phyloP scores from a whole-genome alignment of 1,140 invertebrate genomes.

The Euwallacea similis region DNA sequence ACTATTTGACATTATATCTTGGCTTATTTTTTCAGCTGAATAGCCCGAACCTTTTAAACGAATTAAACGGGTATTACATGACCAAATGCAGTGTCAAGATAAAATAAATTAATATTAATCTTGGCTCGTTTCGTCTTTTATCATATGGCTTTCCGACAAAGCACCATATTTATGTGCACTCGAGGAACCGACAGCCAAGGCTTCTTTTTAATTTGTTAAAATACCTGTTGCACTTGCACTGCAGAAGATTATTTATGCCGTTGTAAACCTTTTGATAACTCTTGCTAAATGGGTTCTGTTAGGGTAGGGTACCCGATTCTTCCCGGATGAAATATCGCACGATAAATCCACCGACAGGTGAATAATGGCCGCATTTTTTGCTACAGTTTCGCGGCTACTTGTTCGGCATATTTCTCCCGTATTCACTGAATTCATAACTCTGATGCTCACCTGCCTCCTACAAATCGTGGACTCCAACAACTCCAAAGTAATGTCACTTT shows the following conservation, averaged over 20 bases:
- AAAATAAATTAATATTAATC: slow-evolving; percentile 42
- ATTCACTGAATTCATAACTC: no score
- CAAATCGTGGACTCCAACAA: no score
- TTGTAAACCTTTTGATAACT: slow-evolving; percentile 15
- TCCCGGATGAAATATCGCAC: slow-evolving; percentile 5
- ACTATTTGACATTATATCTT: slow-evolving; percentile 41
- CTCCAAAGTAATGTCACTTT: no score
- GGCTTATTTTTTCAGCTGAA: slow-evolving; percentile 34
- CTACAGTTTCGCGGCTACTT: slow-evolving; percentile 2
- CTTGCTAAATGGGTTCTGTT: slow-evolving; percentile 6
- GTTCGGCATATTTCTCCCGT: neutral
- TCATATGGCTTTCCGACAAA: slow-evolving; percentile 32
- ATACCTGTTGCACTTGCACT: slow-evolving; percentile 27
- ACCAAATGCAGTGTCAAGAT: slow-evolving; percentile 37
- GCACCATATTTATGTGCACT: slow-evolving; percentile 32
- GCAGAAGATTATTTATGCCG: slow-evolving; percentile 25
- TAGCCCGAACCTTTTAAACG: slow-evolving; percentile 34
- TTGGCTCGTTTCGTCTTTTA: slow-evolving; percentile 24
- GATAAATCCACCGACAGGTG: neutral
- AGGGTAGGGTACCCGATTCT: slow-evolving; percentile 12
- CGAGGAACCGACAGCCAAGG: slow-evolving; percentile 25
- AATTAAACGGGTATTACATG: slow-evolving; percentile 38
- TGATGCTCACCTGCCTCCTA: no score
- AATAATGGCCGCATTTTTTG: slow-evolving; percentile 5
- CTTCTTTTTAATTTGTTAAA: slow-evolving; percentile 37